phyloP scores from a whole-genome alignment of 2,888 invertebrate genomes.

The Neoaliturus tenellus region DNA sequence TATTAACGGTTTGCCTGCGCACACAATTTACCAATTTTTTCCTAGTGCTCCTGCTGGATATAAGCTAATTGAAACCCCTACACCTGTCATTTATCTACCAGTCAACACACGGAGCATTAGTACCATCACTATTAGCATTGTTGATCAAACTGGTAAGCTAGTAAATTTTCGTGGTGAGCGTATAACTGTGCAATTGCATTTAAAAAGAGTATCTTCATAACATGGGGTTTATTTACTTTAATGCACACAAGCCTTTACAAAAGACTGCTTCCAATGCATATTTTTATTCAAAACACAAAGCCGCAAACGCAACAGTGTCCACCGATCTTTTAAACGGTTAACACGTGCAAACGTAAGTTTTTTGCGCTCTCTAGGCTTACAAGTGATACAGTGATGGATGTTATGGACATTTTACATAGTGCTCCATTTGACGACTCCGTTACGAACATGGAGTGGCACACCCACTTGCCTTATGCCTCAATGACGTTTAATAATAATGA shows the following conservation, averaged over 20 bases:
- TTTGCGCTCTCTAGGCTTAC: slow-evolving; percentile 60
- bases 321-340: slow-evolving; percentile 1
- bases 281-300: slow-evolving; percentile 16
- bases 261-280: too few species aligned
- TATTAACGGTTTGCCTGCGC: slow-evolving; percentile 66
- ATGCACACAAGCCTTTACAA: background rate
- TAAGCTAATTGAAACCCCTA: slow-evolving; percentile 69
- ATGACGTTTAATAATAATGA: slow-evolving; percentile 59
- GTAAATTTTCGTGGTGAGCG: slow-evolving; percentile 69
- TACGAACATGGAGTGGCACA: slow-evolving; percentile 32
- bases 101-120: slow-evolving; percentile 59
- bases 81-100: slow-evolving; percentile 69
- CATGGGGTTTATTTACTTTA: slow-evolving; percentile 6
- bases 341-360: slow-evolving; percentile 61
- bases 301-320: background rate
- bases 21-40: slow-evolving; percentile 70
- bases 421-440: slow-evolving; percentile 58
- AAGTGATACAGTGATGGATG: slow-evolving; percentile 31
- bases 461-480: slow-evolving; percentile 59
- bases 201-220: slow-evolving; percentile 41
- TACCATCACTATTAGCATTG: slow-evolving; percentile 61
- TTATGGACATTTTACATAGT: slow-evolving; percentile 57
- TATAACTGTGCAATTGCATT: slow-evolving; percentile 68
- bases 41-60: slow-evolving; percentile 69
- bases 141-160: slow-evolving; percentile 68